Evolutionary conservation across 2,113 vertebrate species (phyloP).

Genomic region (Nothoprocta perdicaria): DNA sequence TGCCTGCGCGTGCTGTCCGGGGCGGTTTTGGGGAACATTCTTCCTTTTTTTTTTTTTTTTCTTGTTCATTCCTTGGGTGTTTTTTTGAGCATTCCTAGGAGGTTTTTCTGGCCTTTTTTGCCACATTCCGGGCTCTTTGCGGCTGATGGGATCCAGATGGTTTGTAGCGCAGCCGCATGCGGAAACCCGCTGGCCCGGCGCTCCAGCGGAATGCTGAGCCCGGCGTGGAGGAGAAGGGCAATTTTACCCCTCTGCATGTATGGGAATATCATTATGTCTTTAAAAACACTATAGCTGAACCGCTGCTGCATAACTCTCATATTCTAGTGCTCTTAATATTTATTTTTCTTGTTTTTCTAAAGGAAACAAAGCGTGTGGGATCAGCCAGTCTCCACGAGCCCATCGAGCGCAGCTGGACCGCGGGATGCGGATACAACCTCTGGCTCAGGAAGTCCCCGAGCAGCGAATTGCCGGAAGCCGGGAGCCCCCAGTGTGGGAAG

Average conservation of each 20-base stretch:
- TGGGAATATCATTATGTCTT: background rate
- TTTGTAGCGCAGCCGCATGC: slow-evolving; percentile 17
- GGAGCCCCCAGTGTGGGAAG: slow-evolving; percentile 53
- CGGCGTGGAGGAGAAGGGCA: background rate
- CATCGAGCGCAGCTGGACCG: background rate
- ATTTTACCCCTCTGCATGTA: fast-evolving
- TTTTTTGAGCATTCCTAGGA: too few relatives aligned
- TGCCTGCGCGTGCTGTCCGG: background rate
- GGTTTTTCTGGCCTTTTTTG: background rate
- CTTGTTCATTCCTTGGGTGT: too few relatives aligned
- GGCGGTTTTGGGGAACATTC: background rate
- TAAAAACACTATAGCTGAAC: background rate
- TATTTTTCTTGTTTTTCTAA: background rate
- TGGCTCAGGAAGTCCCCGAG: slow-evolving; percentile 45
- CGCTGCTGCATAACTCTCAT: background rate
- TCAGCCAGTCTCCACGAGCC: background rate
- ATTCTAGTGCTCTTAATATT: background rate
- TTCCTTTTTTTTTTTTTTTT: background rate
- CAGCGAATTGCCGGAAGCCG: slow-evolving; percentile 51
- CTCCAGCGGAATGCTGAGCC: background rate
- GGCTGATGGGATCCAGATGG: slow-evolving; percentile 70
- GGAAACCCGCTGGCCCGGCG: background rate
- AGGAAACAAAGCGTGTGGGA: background rate
- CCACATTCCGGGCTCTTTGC: slow-evolving; percentile 40
- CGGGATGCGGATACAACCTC: slow-evolving; percentile 31